Conservation (phyloP, 1,140 invertebrate genomes). For the Euschistus heros region DNA sequence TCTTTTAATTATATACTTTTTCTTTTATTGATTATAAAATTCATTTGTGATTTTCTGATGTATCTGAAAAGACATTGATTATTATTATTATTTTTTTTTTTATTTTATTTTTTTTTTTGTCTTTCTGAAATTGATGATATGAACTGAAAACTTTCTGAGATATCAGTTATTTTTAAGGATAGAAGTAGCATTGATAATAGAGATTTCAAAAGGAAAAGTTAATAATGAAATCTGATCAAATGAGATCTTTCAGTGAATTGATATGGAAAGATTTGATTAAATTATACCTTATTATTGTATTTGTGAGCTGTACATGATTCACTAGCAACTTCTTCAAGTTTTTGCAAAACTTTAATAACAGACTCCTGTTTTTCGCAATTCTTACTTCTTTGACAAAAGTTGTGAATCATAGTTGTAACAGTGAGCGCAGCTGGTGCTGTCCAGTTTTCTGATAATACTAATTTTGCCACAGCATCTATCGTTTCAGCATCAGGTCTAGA, state of each 20-base stretch:
- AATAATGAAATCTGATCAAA: neutral
- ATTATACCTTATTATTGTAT: conserved; percentile 6
- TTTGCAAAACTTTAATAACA: conserved; percentile 27
- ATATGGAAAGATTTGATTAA: neutral
- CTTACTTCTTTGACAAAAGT: conserved; percentile 48
- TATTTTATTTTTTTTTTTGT: no score
- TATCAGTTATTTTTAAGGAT: no score
- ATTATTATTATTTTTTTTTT: no score
- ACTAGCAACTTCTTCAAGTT: conserved; percentile 4
- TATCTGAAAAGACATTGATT: no score
- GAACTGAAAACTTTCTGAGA: no score
- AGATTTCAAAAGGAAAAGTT: no score
- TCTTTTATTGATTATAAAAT: no score
- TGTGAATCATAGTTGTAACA: conserved; percentile 57
- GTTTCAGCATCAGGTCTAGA: conserved; percentile 43
- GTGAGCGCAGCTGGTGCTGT: conserved; percentile 54
- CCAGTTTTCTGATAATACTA: conserved; percentile 33
- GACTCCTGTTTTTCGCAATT: conserved; percentile 37
- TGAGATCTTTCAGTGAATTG: neutral
- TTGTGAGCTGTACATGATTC: neutral
- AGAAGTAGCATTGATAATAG: no score
- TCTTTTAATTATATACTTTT: no score
- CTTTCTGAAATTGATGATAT: no score
- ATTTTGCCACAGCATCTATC: conserved; percentile 33
- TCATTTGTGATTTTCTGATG: no score